These are phyloP conservation scores for Microcebus jonahi DNA, from an alignment of 2,113 vertebrate species.

Conservation along the genomic window DNA sequence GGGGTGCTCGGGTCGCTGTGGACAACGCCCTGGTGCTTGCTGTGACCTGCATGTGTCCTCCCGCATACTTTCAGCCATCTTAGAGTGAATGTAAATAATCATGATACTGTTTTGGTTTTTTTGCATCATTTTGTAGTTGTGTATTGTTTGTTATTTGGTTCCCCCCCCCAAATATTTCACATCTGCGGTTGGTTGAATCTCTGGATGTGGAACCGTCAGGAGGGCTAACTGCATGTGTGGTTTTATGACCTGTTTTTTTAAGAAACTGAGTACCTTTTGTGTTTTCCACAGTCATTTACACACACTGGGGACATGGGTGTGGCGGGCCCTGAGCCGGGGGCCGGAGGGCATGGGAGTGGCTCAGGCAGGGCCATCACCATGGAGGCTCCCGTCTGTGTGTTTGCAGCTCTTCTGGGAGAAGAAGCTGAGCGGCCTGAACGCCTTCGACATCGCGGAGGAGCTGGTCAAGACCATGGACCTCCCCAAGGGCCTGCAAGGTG, in stretches of 20 bases:
- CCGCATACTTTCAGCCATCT: background rate
- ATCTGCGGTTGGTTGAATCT: background rate
- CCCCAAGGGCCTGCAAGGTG: slow-evolving; percentile 97
- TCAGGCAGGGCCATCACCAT: no score
- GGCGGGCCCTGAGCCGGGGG: background rate
- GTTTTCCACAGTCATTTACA: background rate
- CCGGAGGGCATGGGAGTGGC: background rate
- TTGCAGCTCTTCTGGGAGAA: slow-evolving; percentile 98
- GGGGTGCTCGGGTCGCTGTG: no score
- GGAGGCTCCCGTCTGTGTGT: background rate
- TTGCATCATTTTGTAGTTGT: background rate
- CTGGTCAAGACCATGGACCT: slow-evolving; percentile 99
- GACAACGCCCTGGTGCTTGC: no score
- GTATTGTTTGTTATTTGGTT: background rate
- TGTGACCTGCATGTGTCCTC: background rate
- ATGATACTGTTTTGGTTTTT: background rate
- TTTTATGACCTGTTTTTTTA: background rate
- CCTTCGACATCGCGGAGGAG: slow-evolving; percentile 98
- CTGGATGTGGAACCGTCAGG: background rate
- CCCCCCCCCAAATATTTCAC: background rate
- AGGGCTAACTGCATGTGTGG: background rate
- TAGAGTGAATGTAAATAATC: background rate
- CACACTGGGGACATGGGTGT: no score
- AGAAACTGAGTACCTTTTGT: background rate
- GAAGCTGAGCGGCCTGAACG: slow-evolving; percentile 96